Percentiles rank a stretch among this genome's conserved stretches.
phyloP scores from a whole-genome alignment of 2,113 vertebrate species.

The Thomomys bottae region DNA sequence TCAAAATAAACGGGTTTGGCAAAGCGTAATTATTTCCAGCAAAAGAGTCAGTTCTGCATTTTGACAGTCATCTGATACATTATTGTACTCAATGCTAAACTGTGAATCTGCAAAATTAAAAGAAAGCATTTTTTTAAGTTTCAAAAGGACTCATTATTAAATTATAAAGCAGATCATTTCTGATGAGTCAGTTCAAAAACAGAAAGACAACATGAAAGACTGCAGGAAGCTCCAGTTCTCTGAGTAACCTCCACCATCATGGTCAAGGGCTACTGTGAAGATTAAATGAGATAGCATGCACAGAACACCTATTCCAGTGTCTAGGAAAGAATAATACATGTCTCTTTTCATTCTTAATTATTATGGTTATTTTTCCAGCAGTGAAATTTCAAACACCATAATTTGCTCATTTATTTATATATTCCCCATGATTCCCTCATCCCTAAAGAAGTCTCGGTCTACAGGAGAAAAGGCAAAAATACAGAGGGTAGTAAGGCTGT shows the following conservation, averaged over 20 bases:
- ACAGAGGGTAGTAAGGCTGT: background rate
- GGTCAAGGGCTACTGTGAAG: background rate
- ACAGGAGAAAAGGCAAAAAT: background rate
- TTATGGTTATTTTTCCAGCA: background rate
- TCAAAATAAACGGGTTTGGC: constrained; percentile 72
- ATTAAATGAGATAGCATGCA: background rate
- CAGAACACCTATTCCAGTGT: background rate
- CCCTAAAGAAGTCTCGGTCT: constrained; percentile 7
- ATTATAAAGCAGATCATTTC: constrained; percentile 78
- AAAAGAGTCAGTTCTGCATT: constrained; percentile 76
- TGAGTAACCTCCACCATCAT: background rate
- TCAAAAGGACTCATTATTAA: constrained; percentile 72
- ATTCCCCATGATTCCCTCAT: background rate
- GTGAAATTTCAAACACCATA: constrained; percentile 24
- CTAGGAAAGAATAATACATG: background rate
- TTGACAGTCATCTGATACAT: constrained; percentile 69
- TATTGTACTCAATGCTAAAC: constrained; percentile 74
- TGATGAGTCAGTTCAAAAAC: constrained; percentile 81
- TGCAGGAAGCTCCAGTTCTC: constrained; percentile 29
- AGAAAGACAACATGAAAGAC: constrained; percentile 69
- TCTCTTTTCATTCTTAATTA: constrained; percentile 8
- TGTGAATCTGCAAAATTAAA: constrained; percentile 73
- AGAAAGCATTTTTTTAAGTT: constrained; percentile 64
- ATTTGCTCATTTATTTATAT: background rate
- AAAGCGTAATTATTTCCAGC: constrained; percentile 79